phyloP scores from a whole-genome alignment of 53 echinoderm and acorn worm species.

The Henricia sp. region DNA sequence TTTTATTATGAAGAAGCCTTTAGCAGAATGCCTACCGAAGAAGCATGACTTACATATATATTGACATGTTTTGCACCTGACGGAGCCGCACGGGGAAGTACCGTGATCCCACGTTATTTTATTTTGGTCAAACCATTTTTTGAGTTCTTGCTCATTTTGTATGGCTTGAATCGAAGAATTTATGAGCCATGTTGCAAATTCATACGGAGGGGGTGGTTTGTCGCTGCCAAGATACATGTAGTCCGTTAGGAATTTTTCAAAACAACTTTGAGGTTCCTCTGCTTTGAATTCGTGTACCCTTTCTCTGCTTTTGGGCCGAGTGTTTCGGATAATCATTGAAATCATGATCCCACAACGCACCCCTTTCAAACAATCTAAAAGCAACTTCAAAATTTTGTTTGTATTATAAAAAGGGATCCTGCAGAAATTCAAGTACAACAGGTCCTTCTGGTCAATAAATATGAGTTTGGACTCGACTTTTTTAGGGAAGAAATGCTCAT shows the following conservation, averaged over 20 bases:
- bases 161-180: too few relatives aligned
- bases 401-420: not conserved
- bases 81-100: too few relatives aligned
- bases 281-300: not conserved
- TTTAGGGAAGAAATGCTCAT: slow-evolving; percentile 4
- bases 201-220: not conserved
- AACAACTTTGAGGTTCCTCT: not conserved
- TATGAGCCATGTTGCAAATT: too few relatives aligned
- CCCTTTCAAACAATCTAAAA: not conserved
- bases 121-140: too few relatives aligned
- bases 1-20: too few relatives aligned
- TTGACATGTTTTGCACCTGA: too few relatives aligned
- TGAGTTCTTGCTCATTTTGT: too few relatives aligned
- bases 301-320: not conserved
- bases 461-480: not conserved
- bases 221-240: not conserved
- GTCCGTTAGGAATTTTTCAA: not conserved
- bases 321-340: not conserved
- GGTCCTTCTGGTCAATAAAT: not conserved
- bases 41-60: too few relatives aligned
- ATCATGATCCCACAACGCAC: slow-evolving; percentile 10
- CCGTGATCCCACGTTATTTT: too few relatives aligned
- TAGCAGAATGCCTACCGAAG: too few relatives aligned
- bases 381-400: not conserved
- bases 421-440: slow-evolving; percentile 24